These are phyloP conservation scores for Pachyramphus minor DNA, from an alignment of 2,113 vertebrate species.

Conservation along the genomic window DNA sequence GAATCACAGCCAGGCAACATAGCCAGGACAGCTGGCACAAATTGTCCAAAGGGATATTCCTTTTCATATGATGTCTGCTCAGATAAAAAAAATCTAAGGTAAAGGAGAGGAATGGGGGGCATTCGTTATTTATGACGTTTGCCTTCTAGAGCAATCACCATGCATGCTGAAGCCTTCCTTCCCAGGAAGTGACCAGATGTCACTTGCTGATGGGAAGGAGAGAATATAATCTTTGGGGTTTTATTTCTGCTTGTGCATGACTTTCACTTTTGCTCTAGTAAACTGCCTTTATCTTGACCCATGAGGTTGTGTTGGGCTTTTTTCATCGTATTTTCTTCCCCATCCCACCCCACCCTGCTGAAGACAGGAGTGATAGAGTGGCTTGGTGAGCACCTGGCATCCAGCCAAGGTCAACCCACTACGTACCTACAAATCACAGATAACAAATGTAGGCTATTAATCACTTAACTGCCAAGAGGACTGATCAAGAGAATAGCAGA, in stretches of 20 bases:
- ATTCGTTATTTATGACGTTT: not conserved
- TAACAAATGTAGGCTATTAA: not conserved
- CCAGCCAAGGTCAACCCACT: not conserved
- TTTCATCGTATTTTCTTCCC: not conserved
- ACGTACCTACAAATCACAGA: not conserved
- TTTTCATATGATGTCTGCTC: not conserved
- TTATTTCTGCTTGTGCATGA: not conserved
- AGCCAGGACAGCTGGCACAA: not conserved
- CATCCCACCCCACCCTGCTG: not conserved
- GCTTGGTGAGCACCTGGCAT: not conserved
- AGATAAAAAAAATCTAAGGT: not conserved
- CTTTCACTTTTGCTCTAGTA: not conserved
- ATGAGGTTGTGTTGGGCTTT: not conserved
- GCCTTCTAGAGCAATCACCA: not conserved
- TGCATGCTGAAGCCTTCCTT: fast-evolving
- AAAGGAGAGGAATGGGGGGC: not conserved
- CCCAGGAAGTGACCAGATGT: not conserved
- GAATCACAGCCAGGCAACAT: not conserved
- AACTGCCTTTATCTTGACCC: not conserved
- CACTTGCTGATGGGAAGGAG: not conserved
- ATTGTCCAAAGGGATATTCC: not conserved
- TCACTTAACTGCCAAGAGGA: fast-evolving
- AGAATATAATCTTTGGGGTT: not conserved
- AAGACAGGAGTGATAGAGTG: not conserved
- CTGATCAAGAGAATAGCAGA: not conserved